These are phyloP conservation scores for Thelaira solivaga DNA, from an alignment of 2,888 invertebrate species.

Conservation along the genomic window DNA sequence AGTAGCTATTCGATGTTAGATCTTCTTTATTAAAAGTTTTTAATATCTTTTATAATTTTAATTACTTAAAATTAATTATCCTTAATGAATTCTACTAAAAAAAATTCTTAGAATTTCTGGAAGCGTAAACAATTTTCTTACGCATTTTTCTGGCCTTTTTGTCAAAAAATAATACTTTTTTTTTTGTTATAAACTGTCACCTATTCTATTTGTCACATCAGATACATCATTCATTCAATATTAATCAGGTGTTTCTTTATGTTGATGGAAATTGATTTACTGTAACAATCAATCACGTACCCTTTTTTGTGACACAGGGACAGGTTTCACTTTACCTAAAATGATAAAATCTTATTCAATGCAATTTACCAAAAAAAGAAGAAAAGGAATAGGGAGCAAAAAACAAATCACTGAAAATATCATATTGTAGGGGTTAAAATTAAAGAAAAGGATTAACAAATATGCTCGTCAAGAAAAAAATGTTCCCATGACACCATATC, in stretches of 20 bases:
- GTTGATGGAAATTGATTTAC: conserved; percentile 2
- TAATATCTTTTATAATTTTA: too few relatives aligned
- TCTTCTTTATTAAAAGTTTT: too few relatives aligned
- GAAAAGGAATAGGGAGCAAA: neutral
- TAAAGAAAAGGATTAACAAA: conserved; percentile 50
- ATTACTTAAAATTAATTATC: too few relatives aligned
- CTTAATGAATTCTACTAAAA: too few relatives aligned
- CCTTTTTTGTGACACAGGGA: conserved; percentile 42
- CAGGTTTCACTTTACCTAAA: conserved; percentile 39
- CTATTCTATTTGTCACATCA: too few relatives aligned
- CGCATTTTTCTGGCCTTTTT: neutral
- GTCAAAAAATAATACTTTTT: neutral
- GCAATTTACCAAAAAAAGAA: neutral
- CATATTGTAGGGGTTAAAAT: conserved; percentile 40
- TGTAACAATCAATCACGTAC: conserved; percentile 49
- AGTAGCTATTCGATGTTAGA: too few relatives aligned
- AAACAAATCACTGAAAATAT: conserved; percentile 14
- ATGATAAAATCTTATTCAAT: conserved; percentile 61
- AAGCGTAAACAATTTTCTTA: too few relatives aligned
- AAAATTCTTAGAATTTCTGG: neutral
- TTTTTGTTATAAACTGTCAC: too few relatives aligned
- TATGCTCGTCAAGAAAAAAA: neutral
- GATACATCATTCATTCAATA: neutral
- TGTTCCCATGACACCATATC: conserved; percentile 39
- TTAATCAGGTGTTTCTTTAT: conserved; percentile 15